Evolutionary conservation across 1,140 invertebrate species (phyloP).

Genomic region (Phortica variegata): DNA sequence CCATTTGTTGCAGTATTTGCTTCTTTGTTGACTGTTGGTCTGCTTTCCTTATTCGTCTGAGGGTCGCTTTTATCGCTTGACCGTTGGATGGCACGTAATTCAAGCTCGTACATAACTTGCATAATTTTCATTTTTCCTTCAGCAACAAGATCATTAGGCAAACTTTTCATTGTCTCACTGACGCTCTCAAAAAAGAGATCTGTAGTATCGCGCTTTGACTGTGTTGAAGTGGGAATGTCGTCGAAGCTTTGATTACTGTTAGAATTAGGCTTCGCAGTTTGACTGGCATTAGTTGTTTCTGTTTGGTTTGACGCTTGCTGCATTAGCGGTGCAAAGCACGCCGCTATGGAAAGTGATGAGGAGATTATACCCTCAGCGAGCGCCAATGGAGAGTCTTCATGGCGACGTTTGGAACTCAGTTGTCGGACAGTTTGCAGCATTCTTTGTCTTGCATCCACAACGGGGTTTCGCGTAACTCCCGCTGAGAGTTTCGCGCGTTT

Average conservation of each 20-base stretch:
- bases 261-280: not conserved
- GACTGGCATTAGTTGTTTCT: not conserved
- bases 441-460: too few relatives aligned
- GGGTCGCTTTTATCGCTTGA: not conserved
- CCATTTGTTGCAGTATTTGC: not conserved
- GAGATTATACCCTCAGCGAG: constrained; percentile 42
- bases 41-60: not conserved
- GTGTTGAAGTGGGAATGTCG: not conserved
- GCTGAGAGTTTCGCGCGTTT: constrained; percentile 26
- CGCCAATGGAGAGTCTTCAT: constrained; percentile 30
- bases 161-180: constrained; percentile 37
- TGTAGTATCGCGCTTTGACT: constrained; percentile 19
- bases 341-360: constrained; percentile 37
- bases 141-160: constrained; percentile 38
- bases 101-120: constrained; percentile 42
- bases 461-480: too few relatives aligned
- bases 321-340: constrained; percentile 11
- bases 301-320: not conserved
- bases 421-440: constrained; percentile 24
- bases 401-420: not conserved
- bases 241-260: not conserved
- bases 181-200: constrained; percentile 50
- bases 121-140: constrained; percentile 47
- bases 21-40: not conserved
- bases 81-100: constrained; percentile 34